A percentile compares a stretch with the other conserved stretches of the same genome.
These are phyloP conservation scores for Autographa pulchrina DNA, from an alignment of 2,888 invertebrate genomes.

Conservation along the genomic window DNA sequence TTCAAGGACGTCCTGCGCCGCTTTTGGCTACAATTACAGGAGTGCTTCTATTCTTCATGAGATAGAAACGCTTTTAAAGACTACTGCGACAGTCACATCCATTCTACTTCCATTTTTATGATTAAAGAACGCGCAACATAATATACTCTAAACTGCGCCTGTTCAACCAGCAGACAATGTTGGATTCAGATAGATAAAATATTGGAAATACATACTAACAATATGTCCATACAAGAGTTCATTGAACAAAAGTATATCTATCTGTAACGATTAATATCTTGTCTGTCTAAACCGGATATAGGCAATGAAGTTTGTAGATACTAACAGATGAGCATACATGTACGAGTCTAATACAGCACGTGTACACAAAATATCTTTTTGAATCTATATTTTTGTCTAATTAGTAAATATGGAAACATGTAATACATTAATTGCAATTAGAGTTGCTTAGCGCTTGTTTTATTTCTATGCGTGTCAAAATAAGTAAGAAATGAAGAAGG, in stretches of 20 bases:
- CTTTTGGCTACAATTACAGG: no score
- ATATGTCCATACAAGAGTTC: slow-evolving; percentile 50
- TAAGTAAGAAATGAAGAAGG: no score
- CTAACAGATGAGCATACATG: slow-evolving; percentile 40
- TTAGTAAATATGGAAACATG: neutral
- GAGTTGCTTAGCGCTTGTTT: neutral
- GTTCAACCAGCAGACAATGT: slow-evolving; percentile 35
- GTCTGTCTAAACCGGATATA: slow-evolving; percentile 57
- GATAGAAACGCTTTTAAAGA: no score
- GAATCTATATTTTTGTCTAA: neutral
- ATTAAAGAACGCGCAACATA: no score
- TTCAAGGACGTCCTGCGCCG: no score
- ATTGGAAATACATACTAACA: slow-evolving; percentile 34
- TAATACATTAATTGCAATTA: neutral
- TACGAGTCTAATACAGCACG: slow-evolving; percentile 31
- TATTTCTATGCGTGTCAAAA: neutral
- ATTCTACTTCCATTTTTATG: no score
- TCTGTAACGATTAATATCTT: slow-evolving; percentile 50
- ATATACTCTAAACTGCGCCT: slow-evolving; percentile 22
- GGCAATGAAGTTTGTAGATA: slow-evolving; percentile 44
- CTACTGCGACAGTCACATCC: no score
- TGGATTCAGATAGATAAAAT: slow-evolving; percentile 35
- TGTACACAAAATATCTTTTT: neutral
- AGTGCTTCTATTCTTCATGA: no score
- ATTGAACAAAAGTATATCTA: slow-evolving; percentile 54